Conservation (phyloP, 2,888 invertebrate genomes). For the Leucoma salicis region DNA sequence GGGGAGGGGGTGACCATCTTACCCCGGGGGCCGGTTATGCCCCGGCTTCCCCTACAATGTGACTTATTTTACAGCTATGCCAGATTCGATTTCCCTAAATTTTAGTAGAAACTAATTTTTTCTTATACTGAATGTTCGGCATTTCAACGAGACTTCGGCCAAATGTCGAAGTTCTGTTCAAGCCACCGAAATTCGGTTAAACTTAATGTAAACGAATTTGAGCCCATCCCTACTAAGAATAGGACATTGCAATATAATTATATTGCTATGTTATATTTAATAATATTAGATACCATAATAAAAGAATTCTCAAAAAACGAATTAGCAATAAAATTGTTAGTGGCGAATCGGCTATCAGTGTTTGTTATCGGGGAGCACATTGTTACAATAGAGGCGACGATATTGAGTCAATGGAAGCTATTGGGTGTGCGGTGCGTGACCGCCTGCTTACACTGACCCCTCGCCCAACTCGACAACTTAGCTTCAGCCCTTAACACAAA, state of each 20-base stretch:
- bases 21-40: too few species aligned
- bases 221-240: too few species aligned
- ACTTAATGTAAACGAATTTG: background rate
- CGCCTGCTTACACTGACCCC: slow-evolving; percentile 44
- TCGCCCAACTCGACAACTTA: slow-evolving; percentile 66
- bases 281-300: background rate
- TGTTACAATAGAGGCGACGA: slow-evolving; percentile 40
- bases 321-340: slow-evolving; percentile 34
- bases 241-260: too few species aligned
- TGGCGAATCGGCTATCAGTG: slow-evolving; percentile 29
- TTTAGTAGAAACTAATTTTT: too few species aligned
- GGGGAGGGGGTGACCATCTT: too few species aligned
- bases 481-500: slow-evolving; percentile 76
- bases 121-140: too few species aligned
- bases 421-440: slow-evolving; percentile 39
- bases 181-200: too few species aligned
- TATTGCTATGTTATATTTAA: background rate
- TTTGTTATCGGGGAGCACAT: slow-evolving; percentile 33
- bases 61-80: too few species aligned
- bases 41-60: too few species aligned
- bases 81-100: too few species aligned
- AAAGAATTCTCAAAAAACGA: slow-evolving; percentile 15
- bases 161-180: too few species aligned
- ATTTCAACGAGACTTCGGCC: too few species aligned
- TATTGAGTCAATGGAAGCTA: slow-evolving; percentile 28